phyloP scores from a whole-genome alignment of 1,140 invertebrate species.

The Dinoponera quadriceps region DNA sequence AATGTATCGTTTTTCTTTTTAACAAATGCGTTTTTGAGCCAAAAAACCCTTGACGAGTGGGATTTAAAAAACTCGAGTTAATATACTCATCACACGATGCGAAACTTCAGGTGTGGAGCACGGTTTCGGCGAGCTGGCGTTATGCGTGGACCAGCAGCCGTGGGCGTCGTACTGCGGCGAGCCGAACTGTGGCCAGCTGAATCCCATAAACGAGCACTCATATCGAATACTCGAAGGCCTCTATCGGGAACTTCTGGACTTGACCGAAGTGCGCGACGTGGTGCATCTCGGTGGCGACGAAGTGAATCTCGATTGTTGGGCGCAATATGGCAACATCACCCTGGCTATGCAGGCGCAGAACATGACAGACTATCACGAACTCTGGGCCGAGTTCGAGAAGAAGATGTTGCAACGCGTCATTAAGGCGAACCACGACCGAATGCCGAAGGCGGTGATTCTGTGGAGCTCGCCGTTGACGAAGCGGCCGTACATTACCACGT shows the following conservation, averaged over 20 bases:
- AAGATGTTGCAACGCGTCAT: conserved; percentile 88
- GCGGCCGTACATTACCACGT: conserved; percentile 88
- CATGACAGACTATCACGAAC: conserved; percentile 90
- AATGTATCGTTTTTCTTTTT: no score
- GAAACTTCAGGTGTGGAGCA: conserved; percentile 83
- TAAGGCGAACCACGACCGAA: conserved; percentile 88
- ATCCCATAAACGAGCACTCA: conserved; percentile 91
- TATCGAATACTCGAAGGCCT: conserved; percentile 90
- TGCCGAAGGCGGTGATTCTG: conserved; percentile 88
- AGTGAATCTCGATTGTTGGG: conserved; percentile 92
- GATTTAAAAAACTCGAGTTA: no score
- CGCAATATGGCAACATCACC: conserved; percentile 86
- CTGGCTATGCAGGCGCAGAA: conserved; percentile 87
- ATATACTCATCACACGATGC: neutral
- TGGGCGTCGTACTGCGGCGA: conserved; percentile 92
- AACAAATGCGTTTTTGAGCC: no score
- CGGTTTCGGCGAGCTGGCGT: conserved; percentile 89
- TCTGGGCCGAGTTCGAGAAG: conserved; percentile 92
- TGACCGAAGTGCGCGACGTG: conserved; percentile 87
- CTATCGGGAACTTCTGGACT: conserved; percentile 85
- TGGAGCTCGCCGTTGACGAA: conserved; percentile 94
- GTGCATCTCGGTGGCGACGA: conserved; percentile 95
- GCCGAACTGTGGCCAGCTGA: conserved; percentile 94
- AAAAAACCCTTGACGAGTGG: neutral
- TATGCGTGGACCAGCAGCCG: conserved; percentile 91